Base-by-base conservation (phyloP, 2,888 invertebrate species). In the Malthinus seriepunctatus region DNA sequence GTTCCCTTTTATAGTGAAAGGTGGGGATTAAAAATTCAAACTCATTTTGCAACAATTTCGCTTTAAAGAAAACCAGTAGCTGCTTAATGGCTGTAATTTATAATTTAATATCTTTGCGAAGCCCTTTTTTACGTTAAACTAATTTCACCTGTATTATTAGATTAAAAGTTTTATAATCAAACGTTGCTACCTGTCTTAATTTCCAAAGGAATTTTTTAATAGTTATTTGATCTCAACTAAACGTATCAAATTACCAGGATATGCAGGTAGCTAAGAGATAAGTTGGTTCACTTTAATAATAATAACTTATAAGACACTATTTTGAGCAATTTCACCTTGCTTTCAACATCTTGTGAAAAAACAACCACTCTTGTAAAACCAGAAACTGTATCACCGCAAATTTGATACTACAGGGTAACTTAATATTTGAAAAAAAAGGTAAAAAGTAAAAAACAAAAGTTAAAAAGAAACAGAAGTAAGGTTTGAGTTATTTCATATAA, bases 391-490 rank as follows among this genome's bases (percentile, higher is more conserved):
- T 65, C 65, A 73, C 76, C 76, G 75, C 77, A 77, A 73, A 78
- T 71, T 65, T 65, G 77, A 78, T 76, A 77, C 66, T 71, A 63
- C 34, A 61, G 65, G 76, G 61, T 75, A 78, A 78, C 67, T 67
- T 65, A 72, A 78, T 76, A 69, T 23, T 15, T 69, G n/a, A 67
- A 51, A 63, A 71, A 59, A 53, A 63, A 67, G 61, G 56, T 52
- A 56, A 50, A 56, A 65, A 67, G 66, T 57, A 63, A 67, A 70
- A 57, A 62, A 51, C 52, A 55, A 67, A 64, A 47, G 59, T 60
- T 53, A 46, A 58, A 68, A 70, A 70, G 61, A 60, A 45, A 48
- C 58, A 72, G 76, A 77, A 75, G 69, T 65, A 71, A 74, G 71
- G 74, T 71, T 75, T 67, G 73, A 75, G 71, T 46, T 5, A 12